Evolutionary conservation across 1,140 invertebrate species (phyloP).

Genomic region (Sarcophaga peregrina): DNA sequence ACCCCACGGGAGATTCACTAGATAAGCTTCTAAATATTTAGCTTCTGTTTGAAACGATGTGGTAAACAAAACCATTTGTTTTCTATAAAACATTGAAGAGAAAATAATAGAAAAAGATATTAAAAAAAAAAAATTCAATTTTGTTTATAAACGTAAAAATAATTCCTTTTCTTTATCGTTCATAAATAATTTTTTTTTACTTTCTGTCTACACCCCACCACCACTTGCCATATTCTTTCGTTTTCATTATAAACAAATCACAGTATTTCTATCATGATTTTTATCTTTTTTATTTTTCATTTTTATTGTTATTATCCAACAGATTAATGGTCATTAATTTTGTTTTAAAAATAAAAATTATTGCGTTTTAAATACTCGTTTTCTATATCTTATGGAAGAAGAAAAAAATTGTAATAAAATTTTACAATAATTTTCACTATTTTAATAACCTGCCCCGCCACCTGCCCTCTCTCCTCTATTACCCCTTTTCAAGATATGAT

Average conservation of each 20-base stretch:
- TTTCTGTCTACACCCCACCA: no score
- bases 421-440: not conserved
- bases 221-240: not conserved
- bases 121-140: no score
- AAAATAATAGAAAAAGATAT: not conserved
- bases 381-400: no score
- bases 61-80: not conserved
- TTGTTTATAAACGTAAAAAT: not conserved
- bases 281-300: no score
- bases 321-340: slow-evolving; percentile 5
- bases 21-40: no score
- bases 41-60: no score
- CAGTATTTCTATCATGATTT: not conserved
- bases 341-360: slow-evolving; percentile 3
- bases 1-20: not conserved
- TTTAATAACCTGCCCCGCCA: not conserved
- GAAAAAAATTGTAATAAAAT: not conserved
- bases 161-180: not conserved
- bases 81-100: not conserved
- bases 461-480: not conserved
- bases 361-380: not conserved
- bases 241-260: not conserved
- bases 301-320: not conserved
- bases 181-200: no score
- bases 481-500: not conserved